Percentiles rank a stretch among this genome's conserved stretches.
Conservation (phyloP, 2,113 vertebrate species). For the Piliocolobus tephrosceles region DNA sequence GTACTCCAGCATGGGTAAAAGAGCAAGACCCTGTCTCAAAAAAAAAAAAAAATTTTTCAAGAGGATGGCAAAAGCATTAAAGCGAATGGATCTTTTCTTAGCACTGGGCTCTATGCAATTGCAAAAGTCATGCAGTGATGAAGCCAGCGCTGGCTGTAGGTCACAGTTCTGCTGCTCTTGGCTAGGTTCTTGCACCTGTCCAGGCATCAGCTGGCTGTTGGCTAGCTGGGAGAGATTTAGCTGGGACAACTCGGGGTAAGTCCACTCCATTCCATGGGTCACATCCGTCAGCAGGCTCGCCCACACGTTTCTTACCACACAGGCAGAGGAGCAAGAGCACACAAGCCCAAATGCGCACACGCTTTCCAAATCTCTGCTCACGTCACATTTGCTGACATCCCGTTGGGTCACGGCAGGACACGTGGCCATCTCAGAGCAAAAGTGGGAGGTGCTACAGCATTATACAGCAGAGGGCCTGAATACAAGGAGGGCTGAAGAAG, state of each 20-base stretch:
- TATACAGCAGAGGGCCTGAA: background rate
- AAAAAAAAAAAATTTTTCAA: background rate
- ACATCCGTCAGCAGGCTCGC: background rate
- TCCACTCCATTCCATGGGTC: background rate
- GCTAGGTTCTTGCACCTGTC: background rate
- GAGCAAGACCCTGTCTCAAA: too few species aligned
- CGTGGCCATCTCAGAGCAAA: background rate
- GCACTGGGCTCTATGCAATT: background rate
- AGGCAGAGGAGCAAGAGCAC: background rate
- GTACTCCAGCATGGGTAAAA: too few species aligned
- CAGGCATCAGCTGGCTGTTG: too few species aligned
- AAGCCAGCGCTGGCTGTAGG: background rate
- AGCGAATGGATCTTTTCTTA: background rate
- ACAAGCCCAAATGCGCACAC: background rate
- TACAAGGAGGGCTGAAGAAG: background rate
- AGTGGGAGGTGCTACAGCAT: too few species aligned
- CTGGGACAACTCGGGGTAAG: background rate
- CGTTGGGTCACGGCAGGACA: background rate
- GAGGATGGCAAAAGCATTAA: background rate
- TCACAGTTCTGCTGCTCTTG: background rate
- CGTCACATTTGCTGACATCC: background rate
- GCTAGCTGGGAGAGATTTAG: background rate
- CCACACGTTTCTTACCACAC: rapidly evolving
- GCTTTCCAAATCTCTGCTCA: background rate
- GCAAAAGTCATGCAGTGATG: background rate